Percentiles rank a stretch among this genome's conserved stretches.
phyloP scores from a whole-genome alignment of 2,113 vertebrate genomes.

The Lophura nycthemera region DNA sequence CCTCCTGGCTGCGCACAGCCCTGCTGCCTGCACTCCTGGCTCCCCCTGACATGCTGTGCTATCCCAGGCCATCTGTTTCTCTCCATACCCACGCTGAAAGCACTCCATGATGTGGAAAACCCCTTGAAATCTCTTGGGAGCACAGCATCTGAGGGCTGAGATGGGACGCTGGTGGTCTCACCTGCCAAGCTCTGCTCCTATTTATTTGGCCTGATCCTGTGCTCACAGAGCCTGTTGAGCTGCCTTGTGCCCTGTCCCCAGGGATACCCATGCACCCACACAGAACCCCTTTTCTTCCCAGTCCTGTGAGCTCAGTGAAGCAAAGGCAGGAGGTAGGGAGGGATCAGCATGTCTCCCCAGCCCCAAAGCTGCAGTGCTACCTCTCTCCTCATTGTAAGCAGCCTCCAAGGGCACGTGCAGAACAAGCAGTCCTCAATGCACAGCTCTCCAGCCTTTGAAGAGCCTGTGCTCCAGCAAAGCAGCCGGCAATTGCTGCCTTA shows the following conservation, averaged over 20 bases:
- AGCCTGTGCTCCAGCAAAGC: conserved; percentile 10
- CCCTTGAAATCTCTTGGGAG: neutral
- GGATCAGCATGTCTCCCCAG: neutral
- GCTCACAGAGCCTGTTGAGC: neutral
- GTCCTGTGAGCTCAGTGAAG: neutral
- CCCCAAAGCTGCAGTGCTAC: neutral
- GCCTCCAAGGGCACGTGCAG: neutral
- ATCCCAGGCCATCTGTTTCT: neutral
- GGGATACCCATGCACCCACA: neutral
- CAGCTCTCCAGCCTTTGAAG: conserved; percentile 60
- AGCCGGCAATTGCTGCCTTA: conserved; percentile 50
- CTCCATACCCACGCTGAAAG: neutral
- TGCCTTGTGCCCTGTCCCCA: neutral
- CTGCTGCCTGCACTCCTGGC: neutral
- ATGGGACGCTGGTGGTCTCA: neutral
- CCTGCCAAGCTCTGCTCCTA: neutral
- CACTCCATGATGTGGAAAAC: neutral
- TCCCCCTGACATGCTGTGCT: neutral
- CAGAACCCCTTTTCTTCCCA: neutral
- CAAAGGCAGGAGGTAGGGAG: neutral
- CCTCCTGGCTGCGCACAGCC: neutral
- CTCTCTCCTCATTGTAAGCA: neutral
- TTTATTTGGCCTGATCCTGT: neutral
- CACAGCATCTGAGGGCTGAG: neutral
- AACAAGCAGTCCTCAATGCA: conserved; percentile 47